Base-by-base conservation (phyloP, 2,113 vertebrate genomes). In the Scomber colias region DNA sequence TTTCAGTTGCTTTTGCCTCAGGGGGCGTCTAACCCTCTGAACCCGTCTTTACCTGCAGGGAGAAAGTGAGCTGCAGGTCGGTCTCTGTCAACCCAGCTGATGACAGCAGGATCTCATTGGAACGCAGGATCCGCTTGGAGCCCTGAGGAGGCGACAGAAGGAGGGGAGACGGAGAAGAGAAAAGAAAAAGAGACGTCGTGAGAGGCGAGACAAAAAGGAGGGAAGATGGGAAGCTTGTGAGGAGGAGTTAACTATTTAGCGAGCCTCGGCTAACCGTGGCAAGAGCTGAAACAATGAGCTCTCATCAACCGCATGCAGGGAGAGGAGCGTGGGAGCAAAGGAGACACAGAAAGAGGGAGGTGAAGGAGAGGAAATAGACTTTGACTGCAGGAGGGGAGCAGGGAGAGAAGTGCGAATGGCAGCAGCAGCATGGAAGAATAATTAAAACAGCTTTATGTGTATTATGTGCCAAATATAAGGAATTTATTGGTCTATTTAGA, bases 31-130 rank as follows among this genome's bases (percentile, higher is more conserved):
- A 54, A 61, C 21, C 11, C n/a, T 0, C 57, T 81, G 73, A 73
- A 53, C 49, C 8, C 1, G 40, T 45, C 3, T 49, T 73, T 78
- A 97, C 97, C 97, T 98, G 97, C 56, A 98, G 90, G 10, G 96
- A 97, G 91, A 97, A 98, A 63, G 96, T 97, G 68, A 98, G 92
- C 82, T 98, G 97, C 5, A 98, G 93, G 84, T 98, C 97, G 1
- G 97, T 97, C 85, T 97, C 97, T 0, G 95, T 96, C 75, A 97
- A 93, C 1, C 97, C 96, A 0, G 96, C 95, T 2, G 95, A 92
- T 14, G 97, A 95, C 82, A 98, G 89, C 74, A 96, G 91, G 81
- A 98, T 98, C 92, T 98, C 97, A 2, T 98, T 98, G 86, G 97
- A 97, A 49, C 97, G 95, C 81, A 98, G 95, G 89, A 98, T 97